Base-by-base conservation (phyloP, 2,113 vertebrate species). In the Tetrao urogallus region DNA sequence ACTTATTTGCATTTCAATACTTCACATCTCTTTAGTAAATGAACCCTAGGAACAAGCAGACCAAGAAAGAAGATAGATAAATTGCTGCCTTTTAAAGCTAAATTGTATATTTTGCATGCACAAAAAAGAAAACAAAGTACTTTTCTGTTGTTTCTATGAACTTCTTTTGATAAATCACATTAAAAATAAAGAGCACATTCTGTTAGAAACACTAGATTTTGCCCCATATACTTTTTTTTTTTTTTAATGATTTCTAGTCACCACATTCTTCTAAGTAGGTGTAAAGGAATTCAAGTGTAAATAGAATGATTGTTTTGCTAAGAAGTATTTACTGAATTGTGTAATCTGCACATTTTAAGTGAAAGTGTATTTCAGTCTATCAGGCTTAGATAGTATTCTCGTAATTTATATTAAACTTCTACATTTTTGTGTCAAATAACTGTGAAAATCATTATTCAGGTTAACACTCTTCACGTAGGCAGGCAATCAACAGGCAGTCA, bases 1-100 rank as follows among this genome's bases (percentile, higher is more conserved):
- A n/a, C 89, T 93, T 61, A 92, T 97, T 90, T 93, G 95, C 90
- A 96, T 94, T 96, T 89, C 86, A 95, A 94, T 95, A 30, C 28
- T 93, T 69, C 6, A 5, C 58, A 80, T 74, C 66, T 92, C 72
- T 89, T 81, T 76, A 88, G 77, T 71, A 85, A 93, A 86, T 27
- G 48, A 92, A 15, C 70, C 90, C 75, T 19, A 92, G 8, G 24
- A 89, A 57, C 28, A 64, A 58, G 32, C 22, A 74, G 43, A 80
- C 8, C n/a, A 34, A 7, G 14, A 77, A 38, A 75, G 32, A 76
- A 84, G 84, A 58, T 20, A 4, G 19, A 74, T 56, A 73, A 93
- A 74, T 6, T 74, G 32, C 7, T 48, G 67, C 40, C n/a, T 78
- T 87, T 79, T 19, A 71, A 76, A 89, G 65, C 32, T 32, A 50